phyloP scores from a whole-genome alignment of 2,797 vertebrate genomes.

The Catostomus latipinnis region DNA sequence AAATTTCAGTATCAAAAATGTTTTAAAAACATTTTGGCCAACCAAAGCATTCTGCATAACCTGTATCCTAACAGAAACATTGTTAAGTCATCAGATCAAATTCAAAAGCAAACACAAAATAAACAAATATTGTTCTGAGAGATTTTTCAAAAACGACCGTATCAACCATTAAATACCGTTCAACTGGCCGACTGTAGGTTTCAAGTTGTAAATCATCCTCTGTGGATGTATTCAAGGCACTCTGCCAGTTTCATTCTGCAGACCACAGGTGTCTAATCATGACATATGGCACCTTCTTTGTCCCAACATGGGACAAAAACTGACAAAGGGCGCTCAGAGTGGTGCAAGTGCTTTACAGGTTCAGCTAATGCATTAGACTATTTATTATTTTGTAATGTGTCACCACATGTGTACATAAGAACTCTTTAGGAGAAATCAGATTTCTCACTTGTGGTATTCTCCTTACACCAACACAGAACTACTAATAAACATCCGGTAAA shows the following conservation, averaged over 20 bases:
- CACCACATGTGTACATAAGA: conserved; percentile 20
- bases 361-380: conserved; percentile 5
- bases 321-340: conserved; percentile 31
- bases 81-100: background rate
- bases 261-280: conserved; percentile 19
- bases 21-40: conserved; percentile 45
- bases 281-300: conserved; percentile 45
- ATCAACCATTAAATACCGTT: conserved; percentile 20
- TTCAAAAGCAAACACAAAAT: conserved; percentile 8
- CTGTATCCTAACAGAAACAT: conserved; percentile 36
- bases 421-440: conserved; percentile 1
- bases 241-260: conserved; percentile 22
- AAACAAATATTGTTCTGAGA: background rate
- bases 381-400: conserved; percentile 29
- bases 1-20: conserved; percentile 48
- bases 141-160: background rate
- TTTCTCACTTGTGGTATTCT: conserved; percentile 49
- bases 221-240: conserved; percentile 19
- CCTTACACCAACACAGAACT: conserved; percentile 59
- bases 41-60: conserved; percentile 14
- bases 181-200: conserved; percentile 14
- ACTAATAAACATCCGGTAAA: conserved; percentile 44
- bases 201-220: conserved; percentile 29
- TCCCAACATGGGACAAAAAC: conserved; percentile 47
- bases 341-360: conserved; percentile 34